phyloP scores from a whole-genome alignment of 2,113 vertebrate species.

The Felis chaus region DNA sequence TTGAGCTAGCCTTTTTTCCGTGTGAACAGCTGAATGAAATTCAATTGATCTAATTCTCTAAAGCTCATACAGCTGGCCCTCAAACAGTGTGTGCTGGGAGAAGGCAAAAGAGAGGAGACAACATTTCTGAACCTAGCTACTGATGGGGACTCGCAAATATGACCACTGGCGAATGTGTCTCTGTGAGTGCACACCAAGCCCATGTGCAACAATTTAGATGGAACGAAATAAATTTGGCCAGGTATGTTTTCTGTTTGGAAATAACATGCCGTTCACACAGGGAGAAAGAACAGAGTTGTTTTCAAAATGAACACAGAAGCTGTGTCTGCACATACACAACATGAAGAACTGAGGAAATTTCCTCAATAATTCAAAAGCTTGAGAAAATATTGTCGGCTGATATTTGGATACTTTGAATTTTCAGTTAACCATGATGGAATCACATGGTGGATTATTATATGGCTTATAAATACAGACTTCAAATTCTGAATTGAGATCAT shows the following conservation, averaged over 20 bases:
- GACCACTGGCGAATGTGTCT: not conserved
- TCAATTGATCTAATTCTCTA: not conserved
- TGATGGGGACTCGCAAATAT: not conserved
- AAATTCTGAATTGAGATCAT: conserved; percentile 26
- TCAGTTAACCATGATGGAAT: not conserved
- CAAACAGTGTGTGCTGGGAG: not conserved
- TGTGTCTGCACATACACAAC: not conserved
- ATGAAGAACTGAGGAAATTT: not conserved
- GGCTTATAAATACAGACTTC: not conserved
- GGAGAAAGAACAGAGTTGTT: not conserved
- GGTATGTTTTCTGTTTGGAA: conserved; percentile 25
- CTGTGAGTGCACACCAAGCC: not conserved
- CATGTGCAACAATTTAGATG: not conserved
- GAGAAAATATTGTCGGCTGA: not conserved
- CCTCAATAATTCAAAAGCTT: conserved; percentile 8
- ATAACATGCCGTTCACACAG: not conserved
- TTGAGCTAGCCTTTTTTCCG: not conserved
- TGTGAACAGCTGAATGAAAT: conserved; percentile 30
- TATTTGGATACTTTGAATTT: not conserved
- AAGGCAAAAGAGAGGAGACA: not conserved
- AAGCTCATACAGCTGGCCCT: not conserved
- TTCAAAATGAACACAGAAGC: not conserved
- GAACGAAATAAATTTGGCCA: not conserved
- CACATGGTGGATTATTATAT: not conserved
- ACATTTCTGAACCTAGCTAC: not conserved